Base-by-base conservation (phyloP, 1,140 invertebrate genomes). In the Amphibalanus amphitrite region DNA sequence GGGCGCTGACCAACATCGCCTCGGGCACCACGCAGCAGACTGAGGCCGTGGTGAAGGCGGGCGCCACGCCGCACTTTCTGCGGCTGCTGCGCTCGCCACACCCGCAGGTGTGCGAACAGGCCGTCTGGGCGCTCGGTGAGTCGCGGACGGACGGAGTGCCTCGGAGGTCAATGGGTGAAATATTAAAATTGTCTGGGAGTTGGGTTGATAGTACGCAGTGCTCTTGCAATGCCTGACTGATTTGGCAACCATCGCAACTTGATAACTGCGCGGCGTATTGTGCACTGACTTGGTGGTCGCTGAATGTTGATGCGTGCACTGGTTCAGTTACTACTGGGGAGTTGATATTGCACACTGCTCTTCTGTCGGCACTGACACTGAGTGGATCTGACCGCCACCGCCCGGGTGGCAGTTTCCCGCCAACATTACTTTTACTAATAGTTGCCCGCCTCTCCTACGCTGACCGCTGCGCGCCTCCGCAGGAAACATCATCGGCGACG, bases 1-100 rank as follows among this genome's bases (percentile, higher is more conserved):
- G 97, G 97, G 97, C 96, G 69, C 83, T 99, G 73, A 99, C 97
- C 75, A 99, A 99, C 79, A 99, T 99, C 78, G 97, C 97, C 4
- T 97, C 93, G 70, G 97, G 97, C 70, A 98, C 93, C 68, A 95
- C 95, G 0, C 84, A 86, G 75, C 97, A 99, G 83, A 99, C 97
- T 28, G 92, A 96, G 76, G 88, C 95, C 80, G 95, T 99, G 29
- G 95, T 99, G 4, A 84, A 86, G 75, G 93, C 92, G 68, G 91
- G 95, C 76, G 96, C 97, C 71, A 95, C 98, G 67, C 95, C 96
- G 70, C 85, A 93, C 69, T 99, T 99, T 82, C 82, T 99, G 69
- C 86, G 91, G 78, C 84, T 99, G 70, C 83, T 99, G 28, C 73
- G 79, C n/a, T 98, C 95, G 38, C 87, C 88, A 70, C 93, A 97